Conservation (phyloP, 2,888 invertebrate species). For the Scaptodrosophila latifasciaeformis region DNA sequence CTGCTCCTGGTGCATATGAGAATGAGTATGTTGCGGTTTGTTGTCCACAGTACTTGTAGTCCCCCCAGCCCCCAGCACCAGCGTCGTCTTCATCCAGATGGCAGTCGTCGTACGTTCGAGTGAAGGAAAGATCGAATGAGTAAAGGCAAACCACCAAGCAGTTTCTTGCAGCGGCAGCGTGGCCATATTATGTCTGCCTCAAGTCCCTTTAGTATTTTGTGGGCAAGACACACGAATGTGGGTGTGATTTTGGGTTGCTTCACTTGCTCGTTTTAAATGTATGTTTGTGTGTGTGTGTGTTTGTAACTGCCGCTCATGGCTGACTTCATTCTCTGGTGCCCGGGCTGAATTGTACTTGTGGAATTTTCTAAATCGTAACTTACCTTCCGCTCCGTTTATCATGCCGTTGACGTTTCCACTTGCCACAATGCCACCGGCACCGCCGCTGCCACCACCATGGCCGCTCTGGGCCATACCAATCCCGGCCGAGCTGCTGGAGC, state of each 20-base stretch:
- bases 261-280: constrained; percentile 4
- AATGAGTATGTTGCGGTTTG: constrained; percentile 42
- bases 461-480: constrained; percentile 35
- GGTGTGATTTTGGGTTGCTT: constrained; percentile 2
- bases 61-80: too few species aligned
- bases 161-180: constrained; percentile 28
- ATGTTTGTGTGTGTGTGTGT: constrained; percentile 31
- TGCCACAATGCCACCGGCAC: constrained; percentile 37
- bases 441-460: constrained; percentile 16
- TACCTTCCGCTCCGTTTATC: constrained; percentile 72
- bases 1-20: constrained; percentile 15
- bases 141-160: constrained; percentile 28
- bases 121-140: constrained; percentile 33
- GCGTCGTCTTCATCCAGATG: too few species aligned
- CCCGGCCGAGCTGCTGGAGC: constrained; percentile 26
- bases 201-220: constrained; percentile 41
- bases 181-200: constrained; percentile 41
- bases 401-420: constrained; percentile 67
- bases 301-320: constrained; percentile 52
- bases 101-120: constrained; percentile 15
- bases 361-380: constrained; percentile 70
- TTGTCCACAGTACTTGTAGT: constrained; percentile 27
- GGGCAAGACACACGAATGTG: constrained; percentile 16
- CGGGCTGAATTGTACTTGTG: constrained; percentile 42
- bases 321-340: constrained; percentile 48